phyloP scores from a whole-genome alignment of 2,888 invertebrate genomes.

The Eupithecia inturbata region DNA sequence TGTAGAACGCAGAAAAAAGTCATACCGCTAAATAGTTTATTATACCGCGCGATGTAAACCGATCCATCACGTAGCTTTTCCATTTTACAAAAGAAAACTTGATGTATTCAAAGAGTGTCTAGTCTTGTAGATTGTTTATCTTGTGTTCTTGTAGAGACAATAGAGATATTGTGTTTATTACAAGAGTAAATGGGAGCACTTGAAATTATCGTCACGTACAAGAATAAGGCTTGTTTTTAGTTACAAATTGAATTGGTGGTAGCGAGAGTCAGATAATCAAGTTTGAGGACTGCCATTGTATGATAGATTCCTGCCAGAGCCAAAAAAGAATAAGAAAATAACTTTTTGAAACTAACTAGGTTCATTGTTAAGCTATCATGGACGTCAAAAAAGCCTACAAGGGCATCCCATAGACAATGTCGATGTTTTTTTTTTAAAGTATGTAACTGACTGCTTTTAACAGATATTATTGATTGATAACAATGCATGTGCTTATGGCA shows the following conservation, averaged over 20 bases:
- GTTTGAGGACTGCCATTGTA: not conserved
- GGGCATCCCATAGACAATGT: no score
- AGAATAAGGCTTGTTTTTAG: conserved; percentile 14
- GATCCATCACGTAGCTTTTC: not conserved
- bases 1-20: not conserved
- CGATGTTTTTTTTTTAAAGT: no score
- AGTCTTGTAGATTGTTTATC: conserved; percentile 35
- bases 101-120: conserved; percentile 30
- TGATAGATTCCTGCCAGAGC: not conserved
- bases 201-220: conserved; percentile 38
- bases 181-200: conserved; percentile 27
- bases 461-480: no score
- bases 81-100: conserved; percentile 25
- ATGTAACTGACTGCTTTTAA: no score
- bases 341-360: no score
- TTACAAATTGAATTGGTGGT: conserved; percentile 20
- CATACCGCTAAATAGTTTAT: no score
- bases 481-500: no score
- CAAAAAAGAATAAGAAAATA: not conserved
- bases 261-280: not conserved
- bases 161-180: conserved; percentile 34
- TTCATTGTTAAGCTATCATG: no score
- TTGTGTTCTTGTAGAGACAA: conserved; percentile 31
- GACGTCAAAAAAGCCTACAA: no score
- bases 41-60: not conserved